Evolutionary conservation across 2,113 vertebrate species (phyloP).

Genomic region (Phalacrocorax pelagicus): DNA sequence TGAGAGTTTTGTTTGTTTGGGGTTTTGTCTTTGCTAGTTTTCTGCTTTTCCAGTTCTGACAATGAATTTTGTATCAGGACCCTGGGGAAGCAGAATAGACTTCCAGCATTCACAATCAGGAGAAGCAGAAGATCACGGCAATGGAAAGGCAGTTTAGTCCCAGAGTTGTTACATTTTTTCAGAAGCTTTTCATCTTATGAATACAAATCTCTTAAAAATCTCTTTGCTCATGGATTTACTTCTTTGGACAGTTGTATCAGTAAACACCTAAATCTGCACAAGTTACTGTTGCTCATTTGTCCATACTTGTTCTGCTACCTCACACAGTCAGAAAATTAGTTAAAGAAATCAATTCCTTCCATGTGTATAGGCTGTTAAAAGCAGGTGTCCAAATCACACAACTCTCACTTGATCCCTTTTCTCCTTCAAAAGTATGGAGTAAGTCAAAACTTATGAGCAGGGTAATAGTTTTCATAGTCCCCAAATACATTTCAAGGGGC

Average conservation of each 20-base stretch:
- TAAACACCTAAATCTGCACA: background rate
- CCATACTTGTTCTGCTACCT: background rate
- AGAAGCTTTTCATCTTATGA: conserved; percentile 25
- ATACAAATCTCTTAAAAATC: conserved; percentile 16
- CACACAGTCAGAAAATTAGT: background rate
- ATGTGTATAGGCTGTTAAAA: background rate
- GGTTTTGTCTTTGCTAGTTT: conserved; percentile 31
- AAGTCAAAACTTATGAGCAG: background rate
- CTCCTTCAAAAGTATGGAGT: background rate
- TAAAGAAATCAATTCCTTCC: background rate
- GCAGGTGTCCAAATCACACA: background rate
- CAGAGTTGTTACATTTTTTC: conserved; percentile 14
- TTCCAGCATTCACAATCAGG: conserved; percentile 46
- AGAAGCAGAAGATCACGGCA: conserved; percentile 31
- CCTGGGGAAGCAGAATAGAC: conserved; percentile 10
- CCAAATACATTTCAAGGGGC: background rate
- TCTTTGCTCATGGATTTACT: background rate
- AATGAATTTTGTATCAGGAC: conserved; percentile 11
- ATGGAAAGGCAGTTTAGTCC: conserved; percentile 17
- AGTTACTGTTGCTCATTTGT: background rate
- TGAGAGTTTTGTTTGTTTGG: conserved; percentile 49
- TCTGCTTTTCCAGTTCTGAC: conserved; percentile 32
- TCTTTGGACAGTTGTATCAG: background rate
- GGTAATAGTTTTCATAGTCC: background rate
- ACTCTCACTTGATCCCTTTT: background rate